A percentile compares a stretch with the other conserved stretches of the same genome.
These are phyloP conservation scores for Rhipidura dahli DNA, from an alignment of 2,113 vertebrate genomes.

Conservation along the genomic window DNA sequence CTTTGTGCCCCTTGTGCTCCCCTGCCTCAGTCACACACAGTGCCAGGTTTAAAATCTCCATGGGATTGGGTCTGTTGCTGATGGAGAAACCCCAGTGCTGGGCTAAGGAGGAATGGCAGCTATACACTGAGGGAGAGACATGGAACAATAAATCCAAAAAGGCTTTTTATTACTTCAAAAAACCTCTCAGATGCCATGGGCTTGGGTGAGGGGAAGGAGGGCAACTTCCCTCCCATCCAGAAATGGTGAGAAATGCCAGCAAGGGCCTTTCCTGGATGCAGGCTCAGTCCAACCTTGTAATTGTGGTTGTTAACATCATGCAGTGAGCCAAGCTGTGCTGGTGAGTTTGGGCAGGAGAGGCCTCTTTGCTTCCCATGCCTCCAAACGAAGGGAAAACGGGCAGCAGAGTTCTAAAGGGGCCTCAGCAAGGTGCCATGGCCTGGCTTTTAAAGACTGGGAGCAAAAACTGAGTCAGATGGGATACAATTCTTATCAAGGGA, in stretches of 20 bases:
- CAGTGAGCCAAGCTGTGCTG: not conserved
- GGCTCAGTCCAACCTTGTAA: not conserved
- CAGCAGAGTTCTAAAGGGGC: not conserved
- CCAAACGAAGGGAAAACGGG: rapidly evolving
- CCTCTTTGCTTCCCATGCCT: not conserved
- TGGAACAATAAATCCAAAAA: not conserved
- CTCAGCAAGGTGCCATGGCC: not conserved
- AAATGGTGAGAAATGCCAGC: not conserved
- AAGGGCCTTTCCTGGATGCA: not conserved
- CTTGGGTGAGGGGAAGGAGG: not conserved
- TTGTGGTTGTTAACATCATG: not conserved
- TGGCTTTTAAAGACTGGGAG: not conserved
- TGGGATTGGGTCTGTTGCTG: not conserved
- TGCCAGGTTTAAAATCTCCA: not conserved
- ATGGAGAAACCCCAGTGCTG: not conserved
- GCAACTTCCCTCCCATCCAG: not conserved
- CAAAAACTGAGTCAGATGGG: rapidly evolving
- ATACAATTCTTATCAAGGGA: not conserved
- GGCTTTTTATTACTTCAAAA: not conserved
- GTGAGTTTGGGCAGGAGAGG: not conserved
- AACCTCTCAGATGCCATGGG: not conserved
- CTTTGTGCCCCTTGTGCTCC: not conserved
- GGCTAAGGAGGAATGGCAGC: not conserved
- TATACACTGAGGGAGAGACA: not conserved
- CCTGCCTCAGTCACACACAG: not conserved